phyloP scores from a whole-genome alignment of 2,888 invertebrate species.

The Plebejus anna region DNA sequence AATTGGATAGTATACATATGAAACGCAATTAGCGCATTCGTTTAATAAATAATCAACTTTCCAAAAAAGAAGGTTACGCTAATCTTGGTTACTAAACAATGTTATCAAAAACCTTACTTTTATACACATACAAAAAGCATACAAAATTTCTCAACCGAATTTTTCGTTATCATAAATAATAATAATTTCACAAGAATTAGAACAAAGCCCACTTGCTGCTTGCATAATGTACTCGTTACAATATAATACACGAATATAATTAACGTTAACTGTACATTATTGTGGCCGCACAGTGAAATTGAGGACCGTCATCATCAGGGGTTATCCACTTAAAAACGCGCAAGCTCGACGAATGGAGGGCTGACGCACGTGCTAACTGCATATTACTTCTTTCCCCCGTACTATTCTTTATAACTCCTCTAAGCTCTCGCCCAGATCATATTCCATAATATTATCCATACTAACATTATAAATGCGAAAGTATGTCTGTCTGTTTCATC shows the following conservation, averaged over 20 bases:
- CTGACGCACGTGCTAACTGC: background rate
- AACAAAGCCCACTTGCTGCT: constrained; percentile 25
- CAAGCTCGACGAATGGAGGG: background rate
- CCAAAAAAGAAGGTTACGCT: background rate
- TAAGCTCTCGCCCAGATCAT: too few species aligned
- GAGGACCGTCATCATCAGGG: background rate
- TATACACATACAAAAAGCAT: background rate
- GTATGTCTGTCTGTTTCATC: background rate
- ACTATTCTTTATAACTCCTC: too few species aligned
- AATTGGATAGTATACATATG: too few species aligned
- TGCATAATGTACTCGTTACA: constrained; percentile 20
- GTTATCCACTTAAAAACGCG: background rate
- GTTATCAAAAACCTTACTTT: background rate
- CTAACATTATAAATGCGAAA: background rate
- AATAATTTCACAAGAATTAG: constrained; percentile 20
- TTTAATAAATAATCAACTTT: too few species aligned
- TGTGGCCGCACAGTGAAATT: background rate
- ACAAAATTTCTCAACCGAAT: background rate
- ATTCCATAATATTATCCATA: background rate
- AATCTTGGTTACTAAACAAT: background rate
- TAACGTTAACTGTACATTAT: background rate
- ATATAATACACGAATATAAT: constrained; percentile 7
- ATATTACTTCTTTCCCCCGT: too few species aligned
- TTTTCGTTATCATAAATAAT: background rate
- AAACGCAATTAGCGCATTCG: too few species aligned